Base-by-base conservation (phyloP, 2,797 vertebrate species). In the Geotrypetes seraphini region DNA sequence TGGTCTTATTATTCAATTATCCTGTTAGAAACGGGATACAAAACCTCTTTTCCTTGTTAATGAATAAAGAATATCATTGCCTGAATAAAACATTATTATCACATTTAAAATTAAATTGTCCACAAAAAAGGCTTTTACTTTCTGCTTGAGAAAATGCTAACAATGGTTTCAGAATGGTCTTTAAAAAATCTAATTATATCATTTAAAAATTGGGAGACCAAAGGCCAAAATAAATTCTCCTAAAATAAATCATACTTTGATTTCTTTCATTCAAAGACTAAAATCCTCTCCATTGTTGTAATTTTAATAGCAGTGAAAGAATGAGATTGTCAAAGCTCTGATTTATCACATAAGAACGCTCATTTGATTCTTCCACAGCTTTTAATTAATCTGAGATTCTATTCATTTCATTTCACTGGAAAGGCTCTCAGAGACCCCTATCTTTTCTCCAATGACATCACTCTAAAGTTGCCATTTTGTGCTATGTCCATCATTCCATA, bases 141-240 rank as follows among this genome's bases (percentile, higher is more conserved):
- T 85, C 77, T 40, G 64, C 75, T 78, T 75, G 75, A 80, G 78
- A 86, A 82, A 84, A 90, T 80, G 83, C 84, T 86, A 87, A 83
- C 83, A 86, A 88, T 83, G 86, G 84, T 88, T 88, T 90, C 87
- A 86, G 87, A 92, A 90, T 88, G 86, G 87, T 87, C 87, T 88
- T 87, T 86, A 84, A 79, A 85, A 82, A 88, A 84, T 85, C 86
- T 90, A 91, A 91, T 91, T 91, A 88, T 85, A 84, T 87, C 84
- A 85, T 87, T 91, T 88, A 84, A 87, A 90, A 88, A 87, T 73
- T 74, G 77, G 60, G 71, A 83, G 86, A 90, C 84, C 83, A 89
- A 91, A 87, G 89, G 85, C 84, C 89, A 89, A 85, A 79, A 79
- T 85, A 89, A 91, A 87, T 79, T 83, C 88, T 84, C 74, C 86